phyloP scores from a whole-genome alignment of 1,140 invertebrate species.

The Alviniconcha marisindica region DNA sequence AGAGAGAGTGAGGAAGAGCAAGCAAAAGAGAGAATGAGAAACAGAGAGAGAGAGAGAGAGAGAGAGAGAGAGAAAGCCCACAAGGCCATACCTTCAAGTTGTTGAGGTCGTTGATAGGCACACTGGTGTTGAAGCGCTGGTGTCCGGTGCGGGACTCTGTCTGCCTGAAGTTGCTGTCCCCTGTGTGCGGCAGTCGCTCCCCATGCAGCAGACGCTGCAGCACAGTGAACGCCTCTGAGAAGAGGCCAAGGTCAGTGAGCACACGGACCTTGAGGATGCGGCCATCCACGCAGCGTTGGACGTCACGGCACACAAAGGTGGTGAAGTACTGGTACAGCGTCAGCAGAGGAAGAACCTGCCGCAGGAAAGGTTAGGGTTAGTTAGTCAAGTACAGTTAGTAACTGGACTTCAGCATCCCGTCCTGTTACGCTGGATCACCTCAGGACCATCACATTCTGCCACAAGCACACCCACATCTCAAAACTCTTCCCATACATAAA shows the following conservation, averaged over 20 bases:
- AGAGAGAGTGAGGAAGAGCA: no score
- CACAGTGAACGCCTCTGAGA: constrained; percentile 68
- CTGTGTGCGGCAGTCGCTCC: constrained; percentile 72
- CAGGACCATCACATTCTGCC: no score
- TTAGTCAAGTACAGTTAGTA: no score
- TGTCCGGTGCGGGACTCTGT: constrained; percentile 63
- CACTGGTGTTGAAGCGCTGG: constrained; percentile 64
- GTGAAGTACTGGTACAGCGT: constrained; percentile 73
- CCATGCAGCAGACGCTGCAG: constrained; percentile 73
- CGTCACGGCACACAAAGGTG: constrained; percentile 72
- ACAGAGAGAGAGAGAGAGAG: no score
- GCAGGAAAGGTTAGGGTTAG: no score
- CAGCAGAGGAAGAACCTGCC: constrained; percentile 72
- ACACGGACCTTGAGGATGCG: constrained; percentile 72
- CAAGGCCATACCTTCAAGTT: constrained; percentile 71
- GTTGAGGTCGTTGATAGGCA: constrained; percentile 63
- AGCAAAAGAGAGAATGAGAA: no score
- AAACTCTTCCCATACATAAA: no score
- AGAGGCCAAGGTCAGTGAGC: constrained; percentile 71
- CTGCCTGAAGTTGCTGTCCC: constrained; percentile 71
- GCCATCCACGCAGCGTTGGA: constrained; percentile 72
- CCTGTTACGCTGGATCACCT: no score
- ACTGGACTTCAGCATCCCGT: no score
- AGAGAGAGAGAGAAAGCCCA: no score
- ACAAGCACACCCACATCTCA: no score